phyloP scores from a whole-genome alignment of 1,140 invertebrate species.

The Hyphantria cunea region DNA sequence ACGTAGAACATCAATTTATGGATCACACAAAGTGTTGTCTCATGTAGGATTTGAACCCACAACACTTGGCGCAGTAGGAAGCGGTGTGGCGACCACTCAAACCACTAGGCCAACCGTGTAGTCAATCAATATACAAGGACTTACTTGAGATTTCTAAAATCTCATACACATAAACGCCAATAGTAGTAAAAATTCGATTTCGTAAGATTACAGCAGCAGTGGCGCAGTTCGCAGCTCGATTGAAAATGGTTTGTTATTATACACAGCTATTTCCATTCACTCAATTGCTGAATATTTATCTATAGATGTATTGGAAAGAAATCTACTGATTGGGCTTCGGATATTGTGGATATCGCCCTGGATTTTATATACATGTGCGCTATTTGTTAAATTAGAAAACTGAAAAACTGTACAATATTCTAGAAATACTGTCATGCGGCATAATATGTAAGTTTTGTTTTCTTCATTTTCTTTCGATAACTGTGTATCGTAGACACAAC shows the following conservation, averaged over 20 bases:
- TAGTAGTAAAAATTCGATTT: conserved; percentile 26
- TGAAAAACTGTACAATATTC: neutral
- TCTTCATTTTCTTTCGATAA: neutral
- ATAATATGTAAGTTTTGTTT: too few relatives aligned
- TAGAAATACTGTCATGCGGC: neutral
- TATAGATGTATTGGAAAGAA: neutral
- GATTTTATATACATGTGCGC: neutral
- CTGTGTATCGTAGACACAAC: too few relatives aligned
- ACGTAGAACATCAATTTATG: too few relatives aligned
- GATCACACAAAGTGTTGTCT: too few relatives aligned
- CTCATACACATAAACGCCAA: too few relatives aligned
- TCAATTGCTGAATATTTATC: neutral
- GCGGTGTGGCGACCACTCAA: too few relatives aligned
- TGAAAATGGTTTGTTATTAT: conserved; percentile 29
- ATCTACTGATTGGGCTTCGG: neutral
- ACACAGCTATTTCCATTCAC: conserved; percentile 4
- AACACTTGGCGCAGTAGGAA: too few relatives aligned
- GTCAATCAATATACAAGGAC: too few relatives aligned
- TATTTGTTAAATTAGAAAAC: conserved; percentile 2
- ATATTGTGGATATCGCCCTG: neutral
- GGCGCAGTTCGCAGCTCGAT: conserved; percentile 2
- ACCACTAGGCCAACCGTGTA: too few relatives aligned
- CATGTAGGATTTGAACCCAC: too few relatives aligned
- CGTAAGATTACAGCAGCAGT: conserved; percentile 2
- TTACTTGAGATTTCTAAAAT: conserved; percentile 1